These are phyloP conservation scores for Conopomorpha cramerella DNA, from an alignment of 1,140 invertebrate genomes.

Conservation along the genomic window DNA sequence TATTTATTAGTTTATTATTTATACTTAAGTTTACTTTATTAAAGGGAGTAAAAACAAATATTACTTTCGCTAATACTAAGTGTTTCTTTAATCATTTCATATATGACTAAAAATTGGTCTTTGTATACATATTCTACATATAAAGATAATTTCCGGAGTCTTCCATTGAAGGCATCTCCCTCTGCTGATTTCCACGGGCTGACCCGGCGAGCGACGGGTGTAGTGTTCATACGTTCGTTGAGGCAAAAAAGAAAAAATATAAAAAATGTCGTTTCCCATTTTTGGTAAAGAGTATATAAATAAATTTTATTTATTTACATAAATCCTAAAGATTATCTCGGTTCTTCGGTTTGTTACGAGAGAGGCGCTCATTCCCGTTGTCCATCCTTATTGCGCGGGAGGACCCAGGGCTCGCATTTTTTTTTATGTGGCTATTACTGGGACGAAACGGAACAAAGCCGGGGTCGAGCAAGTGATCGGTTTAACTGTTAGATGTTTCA, in stretches of 20 bases:
- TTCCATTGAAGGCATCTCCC: slow-evolving; percentile 2
- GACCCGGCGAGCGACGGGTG: slow-evolving; percentile 18
- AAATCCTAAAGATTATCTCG: background rate
- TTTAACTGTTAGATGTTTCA: too few relatives aligned
- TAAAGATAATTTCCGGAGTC: background rate
- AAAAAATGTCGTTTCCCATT: background rate
- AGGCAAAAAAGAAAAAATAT: slow-evolving; percentile 12
- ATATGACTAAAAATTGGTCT: background rate
- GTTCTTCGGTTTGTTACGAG: background rate
- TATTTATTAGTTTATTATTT: too few relatives aligned
- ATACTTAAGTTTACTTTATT: too few relatives aligned
- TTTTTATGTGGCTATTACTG: too few relatives aligned
- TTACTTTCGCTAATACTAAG: too few relatives aligned
- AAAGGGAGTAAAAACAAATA: too few relatives aligned
- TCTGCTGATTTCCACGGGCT: slow-evolving; percentile 19
- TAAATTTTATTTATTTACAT: background rate
- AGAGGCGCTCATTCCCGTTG: too few relatives aligned
- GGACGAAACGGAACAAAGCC: too few relatives aligned
- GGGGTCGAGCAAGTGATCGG: too few relatives aligned
- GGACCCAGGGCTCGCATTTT: too few relatives aligned
- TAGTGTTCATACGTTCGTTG: slow-evolving; percentile 17
- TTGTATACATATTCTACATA: background rate
- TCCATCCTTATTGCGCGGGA: too few relatives aligned
- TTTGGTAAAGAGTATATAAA: background rate
- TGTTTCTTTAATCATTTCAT: background rate